These are phyloP conservation scores for Eulemur coronatus DNA, from an alignment of 2,797 vertebrate genomes.

Conservation along the genomic window DNA sequence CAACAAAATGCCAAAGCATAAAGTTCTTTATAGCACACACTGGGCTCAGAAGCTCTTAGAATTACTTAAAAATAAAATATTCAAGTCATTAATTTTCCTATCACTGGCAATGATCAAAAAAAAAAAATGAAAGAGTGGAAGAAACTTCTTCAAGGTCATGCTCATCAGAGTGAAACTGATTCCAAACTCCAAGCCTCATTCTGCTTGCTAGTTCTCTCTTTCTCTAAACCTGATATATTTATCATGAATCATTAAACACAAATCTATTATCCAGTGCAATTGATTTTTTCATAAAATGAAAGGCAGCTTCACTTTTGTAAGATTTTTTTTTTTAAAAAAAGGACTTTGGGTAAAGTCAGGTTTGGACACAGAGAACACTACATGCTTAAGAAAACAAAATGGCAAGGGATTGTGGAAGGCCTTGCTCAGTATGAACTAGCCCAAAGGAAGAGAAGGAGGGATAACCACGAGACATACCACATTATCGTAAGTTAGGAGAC, in stretches of 20 bases:
- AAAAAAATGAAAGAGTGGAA: neutral
- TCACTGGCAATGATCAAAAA: neutral
- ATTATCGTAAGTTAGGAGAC: neutral
- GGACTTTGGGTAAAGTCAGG: conserved; percentile 35
- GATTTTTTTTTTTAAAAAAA: neutral
- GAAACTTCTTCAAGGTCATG: conserved; percentile 59
- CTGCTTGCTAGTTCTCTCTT: conserved; percentile 5
- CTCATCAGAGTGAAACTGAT: conserved; percentile 34
- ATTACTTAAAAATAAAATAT: conserved; percentile 47
- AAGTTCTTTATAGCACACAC: neutral
- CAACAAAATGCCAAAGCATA: neutral
- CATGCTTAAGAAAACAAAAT: neutral
- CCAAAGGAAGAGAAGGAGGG: neutral
- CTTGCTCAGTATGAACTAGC: neutral
- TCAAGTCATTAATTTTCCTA: conserved; percentile 57
- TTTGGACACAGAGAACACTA: conserved; percentile 1
- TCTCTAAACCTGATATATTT: conserved; percentile 58
- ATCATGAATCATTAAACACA: conserved; percentile 75
- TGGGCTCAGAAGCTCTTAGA: neutral
- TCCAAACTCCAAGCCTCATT: neutral
- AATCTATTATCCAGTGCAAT: conserved; percentile 53
- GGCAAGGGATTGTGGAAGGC: neutral
- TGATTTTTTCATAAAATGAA: conserved; percentile 64
- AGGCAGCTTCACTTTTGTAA: neutral
- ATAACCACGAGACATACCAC: neutral